Percentiles rank a stretch among this genome's conserved stretches.
phyloP scores from a whole-genome alignment of 2,797 vertebrate species.

The Myotis pilosus region DNA sequence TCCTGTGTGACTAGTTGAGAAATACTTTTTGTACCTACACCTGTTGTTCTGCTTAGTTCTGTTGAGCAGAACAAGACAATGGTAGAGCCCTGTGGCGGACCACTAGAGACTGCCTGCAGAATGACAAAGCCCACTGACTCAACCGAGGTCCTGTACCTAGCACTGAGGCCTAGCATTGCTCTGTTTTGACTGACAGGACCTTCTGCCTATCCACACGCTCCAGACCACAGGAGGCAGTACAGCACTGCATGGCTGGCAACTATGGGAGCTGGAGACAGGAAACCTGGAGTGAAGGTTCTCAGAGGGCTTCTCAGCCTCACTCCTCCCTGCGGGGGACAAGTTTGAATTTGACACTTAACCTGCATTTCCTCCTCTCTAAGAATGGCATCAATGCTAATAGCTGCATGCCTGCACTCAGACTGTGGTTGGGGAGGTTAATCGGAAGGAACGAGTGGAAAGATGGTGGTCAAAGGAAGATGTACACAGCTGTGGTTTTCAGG shows the following conservation, averaged over 20 bases:
- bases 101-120: neutral
- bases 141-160: neutral
- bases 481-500: neutral
- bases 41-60: neutral
- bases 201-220: neutral
- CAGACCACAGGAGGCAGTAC: neutral
- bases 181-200: neutral
- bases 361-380: neutral
- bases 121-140: neutral
- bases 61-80: neutral
- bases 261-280: neutral
- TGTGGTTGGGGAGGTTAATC: neutral
- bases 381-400: neutral
- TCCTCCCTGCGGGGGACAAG: rapidly evolving
- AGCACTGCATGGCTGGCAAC: too few species aligned
- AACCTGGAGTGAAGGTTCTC: neutral
- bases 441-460: rapidly evolving
- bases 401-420: rapidly evolving
- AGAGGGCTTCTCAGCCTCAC: neutral
- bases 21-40: neutral
- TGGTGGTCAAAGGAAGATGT: neutral
- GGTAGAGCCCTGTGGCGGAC: neutral
- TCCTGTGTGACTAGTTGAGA: neutral
- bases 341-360: neutral
- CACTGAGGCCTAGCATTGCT: neutral